Evolutionary conservation across 2,797 vertebrate genomes (phyloP).

Genomic region (Myotis findleyi): DNA sequence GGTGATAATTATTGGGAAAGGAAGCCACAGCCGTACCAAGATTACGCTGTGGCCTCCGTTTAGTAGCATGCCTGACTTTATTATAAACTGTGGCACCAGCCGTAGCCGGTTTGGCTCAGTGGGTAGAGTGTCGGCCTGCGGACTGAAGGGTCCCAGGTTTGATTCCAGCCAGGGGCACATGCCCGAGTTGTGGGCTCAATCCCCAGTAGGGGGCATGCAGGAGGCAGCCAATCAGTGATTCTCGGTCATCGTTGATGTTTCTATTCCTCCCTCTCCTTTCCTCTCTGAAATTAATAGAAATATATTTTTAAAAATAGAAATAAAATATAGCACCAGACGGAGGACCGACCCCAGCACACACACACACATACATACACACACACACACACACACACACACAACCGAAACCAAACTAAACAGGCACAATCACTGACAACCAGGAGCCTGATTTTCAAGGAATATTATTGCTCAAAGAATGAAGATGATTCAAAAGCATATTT

Average conservation of each 20-base stretch:
- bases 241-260: too few species aligned
- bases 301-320: too few species aligned
- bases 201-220: too few species aligned
- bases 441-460: neutral
- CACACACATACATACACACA: neutral
- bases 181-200: too few species aligned
- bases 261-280: too few species aligned
- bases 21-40: neutral
- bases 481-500: constrained; percentile 4
- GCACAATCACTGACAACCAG: neutral
- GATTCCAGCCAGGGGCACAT: too few species aligned
- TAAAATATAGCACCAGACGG: too few species aligned
- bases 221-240: too few species aligned
- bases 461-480: neutral
- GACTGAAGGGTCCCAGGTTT: too few species aligned
- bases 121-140: too few species aligned
- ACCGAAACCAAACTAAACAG: neutral
- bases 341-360: neutral
- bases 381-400: neutral
- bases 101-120: too few species aligned
- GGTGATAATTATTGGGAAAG: neutral
- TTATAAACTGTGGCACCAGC: neutral
- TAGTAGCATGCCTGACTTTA: neutral
- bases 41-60: neutral
- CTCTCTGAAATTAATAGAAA: too few species aligned